Percentiles rank a stretch among this genome's conserved stretches.
Evolutionary conservation across 1,140 invertebrate genomes (phyloP).

Genomic region (Formica exsecta): DNA sequence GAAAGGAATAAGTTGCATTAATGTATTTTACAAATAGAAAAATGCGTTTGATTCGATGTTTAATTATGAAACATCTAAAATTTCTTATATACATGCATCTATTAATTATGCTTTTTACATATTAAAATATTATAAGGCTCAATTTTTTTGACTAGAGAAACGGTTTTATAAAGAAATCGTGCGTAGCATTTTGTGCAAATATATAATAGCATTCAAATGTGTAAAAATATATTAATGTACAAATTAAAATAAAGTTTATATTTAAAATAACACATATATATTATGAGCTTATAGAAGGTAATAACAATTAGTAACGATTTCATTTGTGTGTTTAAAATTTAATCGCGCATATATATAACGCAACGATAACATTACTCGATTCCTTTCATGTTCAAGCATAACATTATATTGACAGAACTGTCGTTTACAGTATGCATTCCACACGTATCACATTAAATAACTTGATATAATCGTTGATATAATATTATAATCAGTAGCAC

Average conservation of each 20-base stretch:
- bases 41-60: too few relatives aligned
- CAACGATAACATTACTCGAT: slow-evolving; percentile 29
- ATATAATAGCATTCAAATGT: background rate
- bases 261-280: slow-evolving; percentile 13
- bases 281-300: slow-evolving; percentile 27
- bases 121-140: background rate
- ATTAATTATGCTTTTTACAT: slow-evolving; percentile 21
- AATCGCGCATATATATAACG: background rate
- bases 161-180: background rate
- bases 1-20: background rate
- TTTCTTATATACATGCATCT: too few relatives aligned
- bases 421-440: slow-evolving; percentile 59
- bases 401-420: slow-evolving; percentile 60
- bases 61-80: too few relatives aligned
- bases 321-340: slow-evolving; percentile 29
- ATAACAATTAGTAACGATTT: slow-evolving; percentile 40
- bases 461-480: slow-evolving; percentile 60
- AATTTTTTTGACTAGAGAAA: background rate
- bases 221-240: background rate
- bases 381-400: slow-evolving; percentile 56
- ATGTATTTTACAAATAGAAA: background rate
- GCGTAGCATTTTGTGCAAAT: background rate
- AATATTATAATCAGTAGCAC: slow-evolving; percentile 44
- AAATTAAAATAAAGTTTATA: background rate
- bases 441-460: slow-evolving; percentile 54